A percentile compares a stretch with the other conserved stretches of the same genome.
These are phyloP conservation scores for Hetaerina americana DNA, from an alignment of 1,140 invertebrate genomes.

Conservation along the genomic window DNA sequence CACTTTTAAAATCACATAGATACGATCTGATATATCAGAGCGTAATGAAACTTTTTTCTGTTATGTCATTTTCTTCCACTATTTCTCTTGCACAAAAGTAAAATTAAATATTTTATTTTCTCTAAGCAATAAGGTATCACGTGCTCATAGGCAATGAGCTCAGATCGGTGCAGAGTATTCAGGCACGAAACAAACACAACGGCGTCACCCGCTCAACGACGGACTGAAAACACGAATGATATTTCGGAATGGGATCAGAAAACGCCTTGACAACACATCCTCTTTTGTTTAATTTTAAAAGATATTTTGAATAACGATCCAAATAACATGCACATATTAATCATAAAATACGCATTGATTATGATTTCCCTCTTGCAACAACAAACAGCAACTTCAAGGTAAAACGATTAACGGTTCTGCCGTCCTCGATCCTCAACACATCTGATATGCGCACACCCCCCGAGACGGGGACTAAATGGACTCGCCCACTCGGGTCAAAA, in stretches of 20 bases:
- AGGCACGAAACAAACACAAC: background rate
- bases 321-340: background rate
- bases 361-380: background rate
- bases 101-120: background rate
- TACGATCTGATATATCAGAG: background rate
- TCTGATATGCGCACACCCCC: constrained; percentile 13
- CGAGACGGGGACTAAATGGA: constrained; percentile 12
- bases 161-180: background rate
- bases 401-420: constrained; percentile 13
- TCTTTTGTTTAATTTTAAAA: background rate
- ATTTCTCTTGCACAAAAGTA: background rate
- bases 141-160: background rate
- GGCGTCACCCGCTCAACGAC: background rate
- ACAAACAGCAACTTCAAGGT: constrained; percentile 5
- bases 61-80: background rate
- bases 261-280: constrained; percentile 1
- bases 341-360: background rate
- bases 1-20: background rate
- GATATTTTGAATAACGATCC: background rate
- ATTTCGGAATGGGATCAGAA: background rate
- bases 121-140: background rate
- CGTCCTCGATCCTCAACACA: constrained; percentile 12
- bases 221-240: background rate
- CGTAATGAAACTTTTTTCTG: background rate
- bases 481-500: constrained; percentile 16